phyloP scores from a whole-genome alignment of 92 coral and sea anemone species.

The Phenganax subtilis region DNA sequence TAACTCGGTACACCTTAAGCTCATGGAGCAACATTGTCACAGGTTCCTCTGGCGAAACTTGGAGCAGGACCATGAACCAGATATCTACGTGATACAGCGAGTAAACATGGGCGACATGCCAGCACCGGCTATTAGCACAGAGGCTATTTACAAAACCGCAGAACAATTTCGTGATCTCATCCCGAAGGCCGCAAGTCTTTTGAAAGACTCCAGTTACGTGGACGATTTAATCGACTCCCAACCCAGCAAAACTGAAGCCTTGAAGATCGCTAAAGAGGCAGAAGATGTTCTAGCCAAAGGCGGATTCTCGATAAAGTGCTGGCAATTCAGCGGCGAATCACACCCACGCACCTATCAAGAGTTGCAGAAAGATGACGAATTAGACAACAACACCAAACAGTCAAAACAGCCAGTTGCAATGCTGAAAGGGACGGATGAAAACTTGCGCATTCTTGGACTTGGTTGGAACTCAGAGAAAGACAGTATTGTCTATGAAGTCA shows the following conservation, averaged over 20 bases:
- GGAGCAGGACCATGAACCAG: slow-evolving; percentile 31
- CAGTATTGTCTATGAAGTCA: neutral
- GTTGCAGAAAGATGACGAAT: neutral
- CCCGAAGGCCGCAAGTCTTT: slow-evolving; percentile 29
- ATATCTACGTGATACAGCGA: slow-evolving; percentile 40
- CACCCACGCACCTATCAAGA: neutral
- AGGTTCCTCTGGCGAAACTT: slow-evolving; percentile 53
- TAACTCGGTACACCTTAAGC: slow-evolving; percentile 41
- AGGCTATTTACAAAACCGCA: slow-evolving; percentile 48
- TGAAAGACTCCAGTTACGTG: slow-evolving; percentile 26
- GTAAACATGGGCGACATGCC: slow-evolving; percentile 57
- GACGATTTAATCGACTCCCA: slow-evolving; percentile 9
- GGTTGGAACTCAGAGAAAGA: neutral
- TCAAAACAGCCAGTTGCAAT: neutral
- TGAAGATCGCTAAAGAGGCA: slow-evolving; percentile 4
- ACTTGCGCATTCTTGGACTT: neutral
- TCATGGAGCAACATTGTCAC: slow-evolving; percentile 51
- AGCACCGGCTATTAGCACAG: slow-evolving; percentile 55
- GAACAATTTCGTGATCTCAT: slow-evolving; percentile 37
- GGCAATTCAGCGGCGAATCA: too few relatives aligned
- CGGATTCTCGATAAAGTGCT: neutral
- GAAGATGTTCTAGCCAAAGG: neutral
- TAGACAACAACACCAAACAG: neutral
- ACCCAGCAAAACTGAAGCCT: slow-evolving; percentile 10
- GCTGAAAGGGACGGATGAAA: slow-evolving; percentile 8